These are phyloP conservation scores for Heliconius charithonia DNA, from an alignment of 2,888 invertebrate species.

Conservation along the genomic window DNA sequence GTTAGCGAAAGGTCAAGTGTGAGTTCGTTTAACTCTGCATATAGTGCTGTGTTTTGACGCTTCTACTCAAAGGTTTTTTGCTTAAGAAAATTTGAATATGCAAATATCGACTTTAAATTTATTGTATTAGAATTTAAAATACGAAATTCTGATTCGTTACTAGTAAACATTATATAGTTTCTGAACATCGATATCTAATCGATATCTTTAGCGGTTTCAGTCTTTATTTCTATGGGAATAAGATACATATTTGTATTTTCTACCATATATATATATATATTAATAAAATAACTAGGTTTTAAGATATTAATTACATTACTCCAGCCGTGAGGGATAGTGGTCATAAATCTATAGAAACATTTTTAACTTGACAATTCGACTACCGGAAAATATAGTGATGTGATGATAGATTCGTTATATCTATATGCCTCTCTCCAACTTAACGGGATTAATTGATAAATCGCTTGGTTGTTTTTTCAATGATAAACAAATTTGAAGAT, in stretches of 20 bases:
- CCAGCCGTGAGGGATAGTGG: conserved; percentile 56
- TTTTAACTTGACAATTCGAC: conserved; percentile 59
- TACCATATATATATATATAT: neutral
- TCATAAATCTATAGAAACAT: conserved; percentile 63
- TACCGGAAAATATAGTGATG: conserved; percentile 54
- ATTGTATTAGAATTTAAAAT: neutral
- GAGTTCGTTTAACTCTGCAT: conserved; percentile 71
- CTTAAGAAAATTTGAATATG: neutral
- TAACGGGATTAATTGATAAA: conserved; percentile 2
- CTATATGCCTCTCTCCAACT: neutral
- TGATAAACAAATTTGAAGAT: neutral
- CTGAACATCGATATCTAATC: conserved; percentile 27
- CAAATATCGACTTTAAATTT: conserved; percentile 26
- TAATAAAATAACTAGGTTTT: conserved; percentile 38
- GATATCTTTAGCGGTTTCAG: conserved; percentile 15
- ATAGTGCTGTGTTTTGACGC: conserved; percentile 46
- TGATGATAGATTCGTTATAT: conserved; percentile 40
- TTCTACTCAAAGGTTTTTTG: conserved; percentile 33
- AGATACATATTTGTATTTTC: conserved; percentile 1
- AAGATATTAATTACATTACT: conserved; percentile 56
- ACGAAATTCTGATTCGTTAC: neutral
- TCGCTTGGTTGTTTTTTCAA: neutral
- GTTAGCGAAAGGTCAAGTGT: conserved; percentile 63
- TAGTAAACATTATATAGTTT: conserved; percentile 5
- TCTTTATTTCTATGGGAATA: conserved; percentile 15